Base-by-base conservation (phyloP, 2,888 invertebrate genomes). In the Neocrepidodera transversa region DNA sequence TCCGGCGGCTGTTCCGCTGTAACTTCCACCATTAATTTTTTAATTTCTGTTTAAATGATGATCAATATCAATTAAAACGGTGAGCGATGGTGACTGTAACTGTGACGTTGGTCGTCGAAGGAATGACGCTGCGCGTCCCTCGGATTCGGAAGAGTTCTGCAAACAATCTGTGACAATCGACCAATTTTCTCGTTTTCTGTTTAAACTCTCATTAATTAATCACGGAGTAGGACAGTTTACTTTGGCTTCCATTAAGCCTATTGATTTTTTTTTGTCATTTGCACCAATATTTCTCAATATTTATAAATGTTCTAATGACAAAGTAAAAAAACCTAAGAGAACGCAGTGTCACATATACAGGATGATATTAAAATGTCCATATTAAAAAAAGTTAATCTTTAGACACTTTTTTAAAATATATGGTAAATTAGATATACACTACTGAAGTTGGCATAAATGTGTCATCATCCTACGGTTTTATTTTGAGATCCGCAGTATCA, bases 161-260 rank as follows among this genome's bases (percentile, higher is more conserved):
- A 43, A 43, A 43, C 43, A 43, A 43, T 43, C 43, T 43, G 43
- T 43, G 43, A 43, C 43, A 43, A 43, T 43, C 43, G 43, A 43
- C 43, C 43, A 43, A 43, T 43, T 43, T 43, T 43, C 43, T 43
- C 23, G 43, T 43, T 43, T 43, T 23, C 43, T 43, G 23, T 43
- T 43, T 43, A 43, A 43, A 43, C 26, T 43, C 17, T 43, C 43
- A 43, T 43, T 43, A 43, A 43, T 43, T 43, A 43, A 20, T 43
- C 43, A 43, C 43, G 5, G 43, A 42, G 20, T n/a, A 1, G 5
- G 14, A 42, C 20, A 18, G 17, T 18, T 11, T 20, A 18, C 20
- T 42, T 18, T n/a, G 18, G 7, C 10, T 17, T 18, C 20, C 20
- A 11, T 42, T n/a, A 42, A 11, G 42, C 42, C 20, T 42, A 42